A percentile compares a stretch with the other conserved stretches of the same genome.
These are phyloP conservation scores for Aplidium turbinatum DNA, from an alignment of 23 tunicate species.

Conservation along the genomic window DNA sequence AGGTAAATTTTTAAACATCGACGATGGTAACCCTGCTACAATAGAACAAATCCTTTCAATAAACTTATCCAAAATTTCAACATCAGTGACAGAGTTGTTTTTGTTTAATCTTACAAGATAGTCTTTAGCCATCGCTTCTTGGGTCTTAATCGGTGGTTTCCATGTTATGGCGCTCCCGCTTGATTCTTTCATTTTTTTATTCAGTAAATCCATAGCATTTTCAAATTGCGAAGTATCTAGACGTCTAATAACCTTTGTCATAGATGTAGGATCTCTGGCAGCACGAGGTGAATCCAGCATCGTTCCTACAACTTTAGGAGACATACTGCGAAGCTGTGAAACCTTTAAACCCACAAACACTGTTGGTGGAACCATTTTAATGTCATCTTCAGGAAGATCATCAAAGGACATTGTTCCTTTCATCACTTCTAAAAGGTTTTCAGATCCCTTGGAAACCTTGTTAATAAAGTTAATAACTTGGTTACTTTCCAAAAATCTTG, in stretches of 20 bases:
- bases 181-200: no score
- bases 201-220: conserved; percentile 43
- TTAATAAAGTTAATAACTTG: no score
- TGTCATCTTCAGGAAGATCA: conserved; percentile 38
- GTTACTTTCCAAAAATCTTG: no score
- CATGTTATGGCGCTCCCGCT: no score
- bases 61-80: conserved; percentile 15
- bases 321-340: conserved; percentile 38
- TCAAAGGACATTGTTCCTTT: no score
- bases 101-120: not conserved
- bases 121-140: conserved; percentile 7
- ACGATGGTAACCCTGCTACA: conserved; percentile 30
- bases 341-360: conserved; percentile 32
- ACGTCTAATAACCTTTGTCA: conserved; percentile 23
- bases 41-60: conserved; percentile 21
- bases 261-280: conserved; percentile 48
- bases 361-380: conserved; percentile 33
- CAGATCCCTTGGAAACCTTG: no score
- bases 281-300: conserved; percentile 59
- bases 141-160: conserved; percentile 20
- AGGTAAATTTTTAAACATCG: conserved; percentile 12
- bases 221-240: conserved; percentile 31
- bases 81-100: not conserved
- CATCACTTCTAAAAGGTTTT: no score
- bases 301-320: conserved; percentile 25